phyloP scores from a whole-genome alignment of 2,113 vertebrate genomes.

The Lepus europaeus region DNA sequence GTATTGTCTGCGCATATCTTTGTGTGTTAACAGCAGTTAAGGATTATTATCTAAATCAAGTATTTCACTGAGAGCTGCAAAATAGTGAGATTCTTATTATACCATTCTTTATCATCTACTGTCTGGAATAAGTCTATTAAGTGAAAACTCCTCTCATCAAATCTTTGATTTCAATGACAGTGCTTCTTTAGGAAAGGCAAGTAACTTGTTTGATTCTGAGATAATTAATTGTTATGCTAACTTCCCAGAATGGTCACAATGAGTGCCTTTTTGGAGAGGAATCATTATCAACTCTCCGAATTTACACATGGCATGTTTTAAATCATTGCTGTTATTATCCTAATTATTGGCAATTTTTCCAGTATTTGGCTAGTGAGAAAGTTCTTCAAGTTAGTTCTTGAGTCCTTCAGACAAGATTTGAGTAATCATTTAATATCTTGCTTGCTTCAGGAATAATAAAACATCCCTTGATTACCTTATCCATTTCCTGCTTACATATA shows the following conservation, averaged over 20 bases:
- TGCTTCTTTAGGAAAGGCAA: not conserved
- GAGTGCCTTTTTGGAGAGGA: not conserved
- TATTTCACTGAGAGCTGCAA: constrained; percentile 15
- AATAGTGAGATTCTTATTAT: not conserved
- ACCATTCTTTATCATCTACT: not conserved
- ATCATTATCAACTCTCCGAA: not conserved
- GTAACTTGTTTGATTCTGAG: not conserved
- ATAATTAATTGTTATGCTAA: not conserved
- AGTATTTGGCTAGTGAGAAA: not conserved
- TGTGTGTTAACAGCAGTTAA: not conserved
- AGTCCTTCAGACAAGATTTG: not conserved
- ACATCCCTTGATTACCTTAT: not conserved
- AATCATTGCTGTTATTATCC: not conserved
- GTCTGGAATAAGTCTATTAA: not conserved
- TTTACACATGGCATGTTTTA: constrained; percentile 42
- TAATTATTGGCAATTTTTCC: not conserved
- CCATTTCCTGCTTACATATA: not conserved
- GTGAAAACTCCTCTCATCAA: not conserved
- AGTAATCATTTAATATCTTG: not conserved
- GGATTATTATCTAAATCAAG: not conserved
- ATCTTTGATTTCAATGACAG: not conserved
- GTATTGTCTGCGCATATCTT: not conserved
- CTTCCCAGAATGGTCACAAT: not conserved
- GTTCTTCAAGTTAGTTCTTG: not conserved
- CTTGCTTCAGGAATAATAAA: not conserved